Conservation (phyloP, 2,797 vertebrate genomes). For the Peromyscus eremicus region DNA sequence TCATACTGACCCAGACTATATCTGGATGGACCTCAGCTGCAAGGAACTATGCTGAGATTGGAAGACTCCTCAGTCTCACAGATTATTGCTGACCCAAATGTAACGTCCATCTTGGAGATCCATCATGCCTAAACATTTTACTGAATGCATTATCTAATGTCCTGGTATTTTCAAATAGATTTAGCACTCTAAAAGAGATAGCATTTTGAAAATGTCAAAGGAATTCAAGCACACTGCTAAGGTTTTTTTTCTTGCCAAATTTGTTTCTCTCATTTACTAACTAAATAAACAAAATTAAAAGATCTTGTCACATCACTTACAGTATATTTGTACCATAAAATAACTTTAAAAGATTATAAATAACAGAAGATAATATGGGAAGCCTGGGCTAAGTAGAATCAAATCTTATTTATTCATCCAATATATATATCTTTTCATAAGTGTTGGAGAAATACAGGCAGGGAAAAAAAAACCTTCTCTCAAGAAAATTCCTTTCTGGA, state of each 20-base stretch:
- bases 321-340: not conserved
- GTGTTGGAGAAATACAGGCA: not conserved
- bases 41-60: not conserved
- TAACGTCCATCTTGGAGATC: not conserved
- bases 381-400: not conserved
- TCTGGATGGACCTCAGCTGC: not conserved
- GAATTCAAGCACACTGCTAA: not conserved
- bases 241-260: not conserved
- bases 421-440: conserved; percentile 15
- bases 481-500: not conserved
- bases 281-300: conserved; percentile 22
- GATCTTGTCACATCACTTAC: conserved; percentile 1
- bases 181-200: conserved; percentile 22
- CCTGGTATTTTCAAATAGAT: conserved; percentile 51
- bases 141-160: not conserved
- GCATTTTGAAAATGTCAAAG: conserved; percentile 46
- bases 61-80: not conserved
- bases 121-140: not conserved
- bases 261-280: not conserved
- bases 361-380: not conserved
- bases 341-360: not conserved
- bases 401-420: not conserved
- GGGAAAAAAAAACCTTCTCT: not conserved
- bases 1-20: not conserved
- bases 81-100: not conserved